Base-by-base conservation (phyloP, 2,113 vertebrate species). In the Fulmarus glacialis region DNA sequence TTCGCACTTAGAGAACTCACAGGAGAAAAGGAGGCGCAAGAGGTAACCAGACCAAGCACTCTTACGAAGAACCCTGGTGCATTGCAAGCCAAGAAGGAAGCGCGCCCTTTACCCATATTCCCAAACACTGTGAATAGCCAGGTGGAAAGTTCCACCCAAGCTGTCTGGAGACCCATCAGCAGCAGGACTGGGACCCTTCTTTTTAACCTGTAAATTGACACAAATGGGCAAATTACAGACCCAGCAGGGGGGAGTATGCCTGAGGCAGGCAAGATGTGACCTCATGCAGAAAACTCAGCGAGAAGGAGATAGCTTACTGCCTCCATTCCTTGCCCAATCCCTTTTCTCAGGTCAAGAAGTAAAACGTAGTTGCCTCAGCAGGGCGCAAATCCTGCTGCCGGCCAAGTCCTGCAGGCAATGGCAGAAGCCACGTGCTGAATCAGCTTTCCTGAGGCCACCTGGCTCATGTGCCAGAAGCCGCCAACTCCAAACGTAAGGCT, bases 161-260 rank as follows among this genome's bases (percentile, higher is more conserved):
- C 75, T 94, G 89, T 82, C 50, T 91, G 70, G 89, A 92, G 93
- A 87, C 81, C 48, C 88, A 68, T 0, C 64, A 95, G 19, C 90
- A 84, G 81, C 92, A 92, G 86, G 91, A 83, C 43, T 45, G 58
- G 58, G 82, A 85, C 81, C 55, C 68, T 87, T 93, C 90, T 96
- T 96, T 96, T 95, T 97, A 93, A 93, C 92, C 84, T 92, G 34
- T 93, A 95, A 97, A 96, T 95, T 93, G 95, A 89, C 87, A 94
- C 82, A 97, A 95, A 95, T 85, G 82, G 80, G 55, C 94, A 95
- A 94, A 96, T 93, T 97, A 91, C 22, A 78, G 36, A 59, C 78
- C 20, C 92, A 84, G 92, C 94, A 84, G 91, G 90, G 82, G 78
- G 64, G 66, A 85, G 89, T 83, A 87, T 58, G 79, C 82, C 93